Base-by-base conservation (phyloP, 2,797 vertebrate genomes). In the Acrossocheilus wenchowensis region DNA sequence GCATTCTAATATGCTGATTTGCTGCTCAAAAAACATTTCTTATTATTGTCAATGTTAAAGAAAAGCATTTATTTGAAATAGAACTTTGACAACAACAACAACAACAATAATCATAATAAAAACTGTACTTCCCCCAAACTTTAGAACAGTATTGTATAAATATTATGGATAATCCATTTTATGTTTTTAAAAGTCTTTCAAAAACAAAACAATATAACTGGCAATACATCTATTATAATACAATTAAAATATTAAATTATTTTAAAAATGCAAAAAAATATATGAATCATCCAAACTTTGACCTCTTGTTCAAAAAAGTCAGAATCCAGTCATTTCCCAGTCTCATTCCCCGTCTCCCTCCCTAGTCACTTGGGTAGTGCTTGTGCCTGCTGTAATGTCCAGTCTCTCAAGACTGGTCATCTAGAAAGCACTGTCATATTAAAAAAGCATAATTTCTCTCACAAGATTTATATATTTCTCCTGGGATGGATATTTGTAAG, bases 401-500 rank as follows among this genome's bases (percentile, higher is more conserved):
- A 90, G 87, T 92, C 91, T 88, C 90, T 86, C 90, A 87, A 91
- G 91, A 90, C 91, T 66, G 89, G 91, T 92, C 90, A 90, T 72
- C 64, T 85, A 92, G 91, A 92, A 94, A 89, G 87, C 86, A 92
- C 91, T 89, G 91, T 95, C 95, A 93, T 93, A 92, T 95, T 91
- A 95, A 95, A 95, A 89, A 92, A 93, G 91, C 91, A 95, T 90
- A 89, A 86, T 92, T 95, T 93, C 94, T 91, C 92, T 91, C 80
- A 43, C 68, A 92, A 93, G 95, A 96, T 93, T 92, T 94, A 95
- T 94, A 88, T 89, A 87, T 89, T 94, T 94, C 94, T 95, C 93
- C 92, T 94, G 94, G 93, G 94, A 88, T 82, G 93, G 92, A 95
- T 95, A 92, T 94, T 93, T 95, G 93, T 94, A 92, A 68, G 80